A percentile compares a stretch with the other conserved stretches of the same genome.
Evolutionary conservation across 2,888 invertebrate species (phyloP).

Genomic region (Drosophila cracens): DNA sequence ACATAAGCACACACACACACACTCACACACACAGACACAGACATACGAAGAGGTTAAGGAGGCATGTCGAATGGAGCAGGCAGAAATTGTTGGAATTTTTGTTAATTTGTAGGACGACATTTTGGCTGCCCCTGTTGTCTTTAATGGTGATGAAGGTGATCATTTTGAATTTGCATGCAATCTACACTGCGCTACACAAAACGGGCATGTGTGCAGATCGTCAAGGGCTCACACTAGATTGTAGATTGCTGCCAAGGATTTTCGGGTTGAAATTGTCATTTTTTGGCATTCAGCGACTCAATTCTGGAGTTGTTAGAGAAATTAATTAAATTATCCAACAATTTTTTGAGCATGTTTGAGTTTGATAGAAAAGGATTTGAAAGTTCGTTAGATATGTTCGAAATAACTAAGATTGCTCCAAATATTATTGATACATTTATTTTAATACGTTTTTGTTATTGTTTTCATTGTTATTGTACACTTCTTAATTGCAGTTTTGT

Average conservation of each 20-base stretch:
- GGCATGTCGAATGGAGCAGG: conserved; percentile 52
- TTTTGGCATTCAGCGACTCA: neutral
- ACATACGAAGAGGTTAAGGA: conserved; percentile 41
- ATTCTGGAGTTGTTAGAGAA: neutral
- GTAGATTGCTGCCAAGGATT: neutral
- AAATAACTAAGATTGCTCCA: neutral
- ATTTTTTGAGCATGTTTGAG: neutral
- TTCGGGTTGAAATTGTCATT: neutral
- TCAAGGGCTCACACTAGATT: conserved; percentile 17
- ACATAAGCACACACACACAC: conserved; percentile 10
- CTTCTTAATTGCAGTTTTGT: neutral
- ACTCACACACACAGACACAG: conserved; percentile 5
- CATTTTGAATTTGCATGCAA: conserved; percentile 16
- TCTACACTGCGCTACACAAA: conserved; percentile 14
- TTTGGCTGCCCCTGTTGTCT: conserved; percentile 75
- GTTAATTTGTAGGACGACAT: conserved; percentile 79
- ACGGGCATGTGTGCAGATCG: conserved; percentile 1
- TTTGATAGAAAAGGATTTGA: neutral
- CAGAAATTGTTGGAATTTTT: conserved; percentile 75
- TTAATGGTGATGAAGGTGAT: conserved; percentile 48
- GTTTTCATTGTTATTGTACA: neutral
- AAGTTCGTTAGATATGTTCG: neutral
- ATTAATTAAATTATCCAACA: conserved; percentile 21
- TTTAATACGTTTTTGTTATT: neutral
- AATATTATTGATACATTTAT: neutral